Conservation (phyloP, 2,797 vertebrate genomes). For the Bovichtus variegatus region DNA sequence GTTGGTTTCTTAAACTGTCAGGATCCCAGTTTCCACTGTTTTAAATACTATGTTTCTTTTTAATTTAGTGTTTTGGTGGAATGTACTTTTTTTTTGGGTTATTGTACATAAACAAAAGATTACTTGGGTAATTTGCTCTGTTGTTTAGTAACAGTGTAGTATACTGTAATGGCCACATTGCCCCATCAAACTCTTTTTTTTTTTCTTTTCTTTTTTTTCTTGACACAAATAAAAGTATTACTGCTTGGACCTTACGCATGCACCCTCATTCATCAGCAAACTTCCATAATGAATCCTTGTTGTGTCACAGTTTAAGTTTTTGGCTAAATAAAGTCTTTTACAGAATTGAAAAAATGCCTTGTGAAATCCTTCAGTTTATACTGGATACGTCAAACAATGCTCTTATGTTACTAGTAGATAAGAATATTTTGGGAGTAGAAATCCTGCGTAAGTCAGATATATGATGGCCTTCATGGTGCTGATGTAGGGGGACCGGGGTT, state of each 20-base stretch:
- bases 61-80: constrained; percentile 9
- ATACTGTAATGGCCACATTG: background rate
- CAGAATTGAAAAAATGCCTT: background rate
- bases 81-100: constrained; percentile 22
- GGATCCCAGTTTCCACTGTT: constrained; percentile 24
- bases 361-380: background rate
- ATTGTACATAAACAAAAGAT: constrained; percentile 49
- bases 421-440: background rate
- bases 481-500: no score
- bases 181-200: constrained; percentile 9
- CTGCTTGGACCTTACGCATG: background rate
- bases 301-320: background rate
- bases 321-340: background rate
- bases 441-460: background rate
- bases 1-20: constrained; percentile 24
- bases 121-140: constrained; percentile 29
- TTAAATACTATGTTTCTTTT: constrained; percentile 7
- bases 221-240: constrained; percentile 31
- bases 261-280: background rate
- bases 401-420: background rate
- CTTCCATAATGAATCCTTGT: background rate
- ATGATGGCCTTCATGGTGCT: no score
- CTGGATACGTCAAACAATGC: background rate
- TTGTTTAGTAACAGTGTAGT: constrained; percentile 6
- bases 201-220: background rate